These are phyloP conservation scores for Dicentrarchus labrax DNA, from an alignment of 2,113 vertebrate species.

Conservation along the genomic window DNA sequence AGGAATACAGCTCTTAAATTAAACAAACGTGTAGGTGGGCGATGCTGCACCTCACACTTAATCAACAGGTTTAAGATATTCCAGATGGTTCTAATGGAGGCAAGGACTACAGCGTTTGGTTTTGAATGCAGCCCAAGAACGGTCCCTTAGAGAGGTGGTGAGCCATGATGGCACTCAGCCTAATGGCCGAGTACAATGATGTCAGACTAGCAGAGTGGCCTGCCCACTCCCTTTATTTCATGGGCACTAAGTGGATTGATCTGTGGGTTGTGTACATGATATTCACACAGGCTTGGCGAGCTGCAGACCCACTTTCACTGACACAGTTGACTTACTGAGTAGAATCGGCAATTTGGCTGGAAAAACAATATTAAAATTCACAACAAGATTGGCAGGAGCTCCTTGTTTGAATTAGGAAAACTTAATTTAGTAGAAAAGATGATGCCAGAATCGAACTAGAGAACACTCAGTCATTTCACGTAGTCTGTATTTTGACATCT, in stretches of 20 bases:
- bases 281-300: slow-evolving; percentile 55
- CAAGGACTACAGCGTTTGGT: slow-evolving; percentile 11
- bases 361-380: slow-evolving; percentile 23
- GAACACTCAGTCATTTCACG: neutral
- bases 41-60: slow-evolving; percentile 15
- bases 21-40: slow-evolving; percentile 29
- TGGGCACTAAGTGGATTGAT: slow-evolving; percentile 81
- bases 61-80: slow-evolving; percentile 72
- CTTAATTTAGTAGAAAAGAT: slow-evolving; percentile 10
- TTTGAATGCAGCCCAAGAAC: slow-evolving; percentile 51
- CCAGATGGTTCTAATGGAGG: slow-evolving; percentile 47
- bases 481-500: slow-evolving; percentile 3
- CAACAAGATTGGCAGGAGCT: slow-evolving; percentile 17
- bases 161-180: slow-evolving; percentile 78
- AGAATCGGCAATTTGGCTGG: slow-evolving; percentile 6
- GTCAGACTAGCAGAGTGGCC: slow-evolving; percentile 80
- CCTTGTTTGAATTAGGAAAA: slow-evolving; percentile 21
- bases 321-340: slow-evolving; percentile 27
- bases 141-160: slow-evolving; percentile 41
- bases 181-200: slow-evolving; percentile 80
- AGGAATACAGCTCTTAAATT: slow-evolving; percentile 21
- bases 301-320: slow-evolving; percentile 25
- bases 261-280: slow-evolving; percentile 70
- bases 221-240: slow-evolving; percentile 78
- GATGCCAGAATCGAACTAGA: slow-evolving; percentile 11